These are phyloP conservation scores for Patella pellucida DNA, from an alignment of 2,888 invertebrate species.

Conservation along the genomic window DNA sequence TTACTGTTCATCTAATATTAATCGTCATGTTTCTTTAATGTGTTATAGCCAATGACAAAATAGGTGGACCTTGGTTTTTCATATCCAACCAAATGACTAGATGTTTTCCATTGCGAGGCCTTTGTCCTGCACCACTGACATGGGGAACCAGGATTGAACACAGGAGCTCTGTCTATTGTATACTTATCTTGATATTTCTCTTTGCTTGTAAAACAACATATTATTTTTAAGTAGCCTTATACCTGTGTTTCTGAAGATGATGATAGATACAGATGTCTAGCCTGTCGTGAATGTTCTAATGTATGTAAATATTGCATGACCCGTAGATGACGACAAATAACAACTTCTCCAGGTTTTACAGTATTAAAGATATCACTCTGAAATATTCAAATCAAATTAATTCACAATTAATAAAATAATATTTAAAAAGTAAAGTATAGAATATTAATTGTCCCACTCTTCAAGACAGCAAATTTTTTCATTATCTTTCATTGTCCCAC, in stretches of 20 bases:
- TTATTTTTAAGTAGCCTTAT: not conserved
- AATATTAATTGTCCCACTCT: not conserved
- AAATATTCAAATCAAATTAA: constrained; percentile 12
- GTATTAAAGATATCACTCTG: constrained; percentile 23
- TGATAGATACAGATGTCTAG: constrained; percentile 40
- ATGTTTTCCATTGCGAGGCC: too few relatives aligned
- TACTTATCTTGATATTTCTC: too few relatives aligned
- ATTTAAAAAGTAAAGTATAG: not conserved
- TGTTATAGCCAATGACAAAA: too few relatives aligned
- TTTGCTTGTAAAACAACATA: not conserved
- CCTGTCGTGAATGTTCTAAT: constrained; percentile 34
- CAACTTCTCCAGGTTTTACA: constrained; percentile 36
- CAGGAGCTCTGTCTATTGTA: too few relatives aligned
- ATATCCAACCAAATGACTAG: too few relatives aligned
- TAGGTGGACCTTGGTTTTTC: too few relatives aligned
- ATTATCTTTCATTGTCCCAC: too few relatives aligned
- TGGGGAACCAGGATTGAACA: too few relatives aligned
- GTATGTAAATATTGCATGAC: constrained; percentile 35
- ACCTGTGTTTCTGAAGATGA: constrained; percentile 49
- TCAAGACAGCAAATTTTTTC: too few relatives aligned
- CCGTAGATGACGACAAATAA: constrained; percentile 47
- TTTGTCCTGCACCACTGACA: too few relatives aligned
- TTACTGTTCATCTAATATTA: too few relatives aligned
- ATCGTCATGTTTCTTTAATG: too few relatives aligned
- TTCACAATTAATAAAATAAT: not conserved